phyloP scores from a whole-genome alignment of 2,888 invertebrate species.

The Drosophila suboccidentalis region DNA sequence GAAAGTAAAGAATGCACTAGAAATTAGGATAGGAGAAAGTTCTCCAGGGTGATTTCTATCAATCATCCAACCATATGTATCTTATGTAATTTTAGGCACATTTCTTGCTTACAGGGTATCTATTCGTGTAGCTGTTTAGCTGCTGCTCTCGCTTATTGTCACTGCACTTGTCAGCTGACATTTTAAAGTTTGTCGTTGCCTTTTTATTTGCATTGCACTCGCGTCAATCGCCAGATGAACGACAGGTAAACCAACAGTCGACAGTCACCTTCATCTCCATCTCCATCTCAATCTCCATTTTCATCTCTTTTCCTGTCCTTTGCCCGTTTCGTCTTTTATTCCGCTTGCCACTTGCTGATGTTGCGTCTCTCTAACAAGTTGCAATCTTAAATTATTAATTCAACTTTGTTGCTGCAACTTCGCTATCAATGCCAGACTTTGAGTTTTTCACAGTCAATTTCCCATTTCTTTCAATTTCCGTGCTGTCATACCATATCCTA shows the following conservation, averaged over 20 bases:
- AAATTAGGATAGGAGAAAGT: too few relatives aligned
- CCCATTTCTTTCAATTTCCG: conserved; percentile 52
- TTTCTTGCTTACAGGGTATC: conserved; percentile 5
- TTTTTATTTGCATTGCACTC: conserved; percentile 32
- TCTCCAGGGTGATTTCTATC: too few relatives aligned
- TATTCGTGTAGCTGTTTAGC: not conserved
- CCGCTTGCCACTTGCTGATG: conserved; percentile 7
- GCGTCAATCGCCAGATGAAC: conserved; percentile 27
- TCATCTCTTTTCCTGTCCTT: not conserved
- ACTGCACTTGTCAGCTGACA: conserved; percentile 38
- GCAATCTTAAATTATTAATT: conserved; percentile 43
- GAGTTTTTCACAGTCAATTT: not conserved
- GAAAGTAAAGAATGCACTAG: too few relatives aligned
- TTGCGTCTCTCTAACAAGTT: conserved; percentile 13
- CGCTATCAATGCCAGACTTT: conserved; percentile 44
- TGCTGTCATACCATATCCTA: conserved; percentile 25
- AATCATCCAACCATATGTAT: too few relatives aligned
- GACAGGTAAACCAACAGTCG: conserved; percentile 22
- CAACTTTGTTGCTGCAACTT: conserved; percentile 28
- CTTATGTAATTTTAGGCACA: too few relatives aligned
- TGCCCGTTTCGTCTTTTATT: conserved; percentile 8
- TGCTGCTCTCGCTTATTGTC: not conserved
- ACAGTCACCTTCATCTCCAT: not conserved
- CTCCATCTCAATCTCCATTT: not conserved
- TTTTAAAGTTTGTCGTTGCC: conserved; percentile 31